Evolutionary conservation across 2,888 invertebrate species (phyloP).

Genomic region (Nasonovia ribisnigri): DNA sequence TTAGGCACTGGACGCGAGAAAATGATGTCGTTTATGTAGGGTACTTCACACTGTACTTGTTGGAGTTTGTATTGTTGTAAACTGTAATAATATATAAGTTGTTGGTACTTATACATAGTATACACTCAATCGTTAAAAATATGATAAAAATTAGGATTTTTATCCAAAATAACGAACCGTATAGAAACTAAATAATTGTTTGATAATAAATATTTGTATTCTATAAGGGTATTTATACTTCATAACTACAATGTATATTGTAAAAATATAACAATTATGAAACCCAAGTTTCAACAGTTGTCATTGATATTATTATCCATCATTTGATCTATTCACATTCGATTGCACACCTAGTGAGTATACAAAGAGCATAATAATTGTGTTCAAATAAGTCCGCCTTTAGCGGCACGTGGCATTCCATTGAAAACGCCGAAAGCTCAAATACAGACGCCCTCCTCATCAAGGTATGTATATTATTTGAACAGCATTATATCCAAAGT

Average conservation of each 20-base stretch:
- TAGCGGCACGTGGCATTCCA: slow-evolving; percentile 49
- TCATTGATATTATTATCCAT: slow-evolving; percentile 40
- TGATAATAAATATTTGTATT: neutral
- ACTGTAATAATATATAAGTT: neutral
- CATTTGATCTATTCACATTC: slow-evolving; percentile 51
- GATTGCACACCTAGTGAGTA: slow-evolving; percentile 3
- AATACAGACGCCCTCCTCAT: neutral
- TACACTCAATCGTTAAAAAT: neutral
- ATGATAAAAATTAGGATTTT: neutral
- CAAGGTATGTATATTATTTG: slow-evolving; percentile 33
- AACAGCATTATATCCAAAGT: slow-evolving; percentile 31
- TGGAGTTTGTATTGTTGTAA: neutral
- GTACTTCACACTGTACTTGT: neutral
- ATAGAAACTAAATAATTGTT: neutral
- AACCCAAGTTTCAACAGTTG: slow-evolving; percentile 15
- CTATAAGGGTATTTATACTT: neutral
- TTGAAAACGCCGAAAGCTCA: slow-evolving; percentile 46
- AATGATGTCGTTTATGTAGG: neutral
- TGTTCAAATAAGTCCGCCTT: slow-evolving; percentile 52
- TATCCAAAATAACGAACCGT: neutral
- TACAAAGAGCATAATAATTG: slow-evolving; percentile 61
- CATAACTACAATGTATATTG: too few species aligned
- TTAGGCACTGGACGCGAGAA: neutral
- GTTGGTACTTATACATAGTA: neutral
- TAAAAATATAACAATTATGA: slow-evolving; percentile 30